Base-by-base conservation (phyloP, 2,797 vertebrate species). In the Squalus acanthias region DNA sequence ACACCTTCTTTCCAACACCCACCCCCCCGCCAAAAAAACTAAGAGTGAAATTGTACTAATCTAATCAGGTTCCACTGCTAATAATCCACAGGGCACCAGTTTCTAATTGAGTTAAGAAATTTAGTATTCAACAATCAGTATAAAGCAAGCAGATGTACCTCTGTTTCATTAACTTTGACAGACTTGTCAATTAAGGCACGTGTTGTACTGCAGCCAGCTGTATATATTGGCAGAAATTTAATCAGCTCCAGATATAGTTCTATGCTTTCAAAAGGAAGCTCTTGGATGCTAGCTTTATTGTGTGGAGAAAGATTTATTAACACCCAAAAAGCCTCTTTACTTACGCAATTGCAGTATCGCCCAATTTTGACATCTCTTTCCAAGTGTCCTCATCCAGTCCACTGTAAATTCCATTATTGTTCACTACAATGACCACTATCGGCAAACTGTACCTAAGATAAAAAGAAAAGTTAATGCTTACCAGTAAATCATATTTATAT, bases 341-440 rank as follows among this genome's bases (percentile, higher is more conserved):
- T 99, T 97, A 99, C 99, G 98, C 95, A 29, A 97, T 96, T 89
- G 98, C 97, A 97, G 99, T 97, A 96, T 99, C 98, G 96, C 98
- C 98, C 97, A 98, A 97, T 96, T 98, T 98, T 96, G 98, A 96
- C 97, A 99, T 98, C 97, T 98, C 97, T 96, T 98, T 98, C 99
- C 99, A 99, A 0, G 98, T 97, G 79, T 98, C 97, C 96, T 97
- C 89, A 97, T 99, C 98, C 88, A 99, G 96, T 95, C 99, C 99
- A 95, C 98, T 98, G 97, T 99, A 99, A 97, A 99, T 99, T 8
- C 99, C 99, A 96, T 99, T 99, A 97, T 99, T 99, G 97, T 99
- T 99, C n/a, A 99, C 98, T 69, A 99, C 96, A 0, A 99, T 98
- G 97, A 99, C 97, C 96, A 99, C 96, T 76, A 99, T 97, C 15